phyloP scores from a whole-genome alignment of 2,888 invertebrate genomes.

The Trachelus tabidus region DNA sequence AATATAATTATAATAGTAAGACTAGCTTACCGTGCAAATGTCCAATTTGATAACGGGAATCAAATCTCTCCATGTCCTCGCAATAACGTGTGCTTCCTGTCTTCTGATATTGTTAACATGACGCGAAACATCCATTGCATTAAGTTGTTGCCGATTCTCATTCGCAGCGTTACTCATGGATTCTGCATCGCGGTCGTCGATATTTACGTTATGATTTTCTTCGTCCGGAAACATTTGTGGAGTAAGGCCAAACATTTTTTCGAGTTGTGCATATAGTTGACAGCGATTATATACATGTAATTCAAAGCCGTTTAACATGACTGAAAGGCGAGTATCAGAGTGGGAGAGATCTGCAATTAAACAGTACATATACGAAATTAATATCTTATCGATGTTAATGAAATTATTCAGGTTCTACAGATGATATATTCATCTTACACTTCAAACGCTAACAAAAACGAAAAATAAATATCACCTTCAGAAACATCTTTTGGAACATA shows the following conservation, averaged over 20 bases:
- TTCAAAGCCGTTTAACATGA: constrained; percentile 94
- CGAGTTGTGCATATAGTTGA: constrained; percentile 85
- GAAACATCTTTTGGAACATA: constrained; percentile 95
- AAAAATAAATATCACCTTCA: constrained; percentile 75
- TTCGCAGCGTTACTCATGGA: constrained; percentile 50
- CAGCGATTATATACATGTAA: constrained; percentile 95
- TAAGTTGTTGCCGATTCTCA: constrained; percentile 55
- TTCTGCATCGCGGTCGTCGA: constrained; percentile 53
- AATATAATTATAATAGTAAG: not conserved
- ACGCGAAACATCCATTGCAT: constrained; percentile 57
- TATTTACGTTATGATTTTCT: constrained; percentile 61
- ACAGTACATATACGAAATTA: not conserved
- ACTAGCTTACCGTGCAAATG: constrained; percentile 79
- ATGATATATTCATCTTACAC: not conserved
- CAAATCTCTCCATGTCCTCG: constrained; percentile 93
- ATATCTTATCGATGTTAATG: not conserved
- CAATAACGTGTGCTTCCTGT: constrained; percentile 83
- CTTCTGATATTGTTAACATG: constrained; percentile 66
- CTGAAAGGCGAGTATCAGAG: constrained; percentile 90
- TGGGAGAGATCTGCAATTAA: constrained; percentile 86
- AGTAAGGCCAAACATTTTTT: constrained; percentile 88
- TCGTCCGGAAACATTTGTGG: constrained; percentile 79
- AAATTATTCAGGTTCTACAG: not conserved
- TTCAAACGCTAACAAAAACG: constrained; percentile 2
- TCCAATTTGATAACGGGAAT: constrained; percentile 97